These are phyloP conservation scores for Acanthornis magna DNA, from an alignment of 2,797 vertebrate species.

Conservation along the genomic window DNA sequence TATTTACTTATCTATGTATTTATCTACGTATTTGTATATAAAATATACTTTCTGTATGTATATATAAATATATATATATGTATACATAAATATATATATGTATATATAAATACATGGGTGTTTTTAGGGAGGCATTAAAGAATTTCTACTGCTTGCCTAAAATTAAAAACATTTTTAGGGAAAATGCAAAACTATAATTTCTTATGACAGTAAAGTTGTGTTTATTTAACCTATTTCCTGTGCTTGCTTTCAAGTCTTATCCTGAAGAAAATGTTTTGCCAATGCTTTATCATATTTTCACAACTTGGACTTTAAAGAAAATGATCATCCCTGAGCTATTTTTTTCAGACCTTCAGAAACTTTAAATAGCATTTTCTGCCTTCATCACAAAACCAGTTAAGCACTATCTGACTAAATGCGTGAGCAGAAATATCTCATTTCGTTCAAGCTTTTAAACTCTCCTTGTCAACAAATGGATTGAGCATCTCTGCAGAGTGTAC, in stretches of 20 bases:
- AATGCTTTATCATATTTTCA: neutral
- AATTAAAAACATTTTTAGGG: neutral
- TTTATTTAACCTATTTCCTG: constrained; percentile 46
- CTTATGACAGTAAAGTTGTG: neutral
- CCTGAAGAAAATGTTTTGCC: constrained; percentile 9
- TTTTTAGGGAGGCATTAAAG: neutral
- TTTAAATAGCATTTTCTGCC: constrained; percentile 26
- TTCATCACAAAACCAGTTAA: neutral
- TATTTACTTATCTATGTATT: neutral
- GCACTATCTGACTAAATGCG: neutral
- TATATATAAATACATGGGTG: neutral
- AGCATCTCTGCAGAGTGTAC: constrained; percentile 13
- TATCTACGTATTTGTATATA: neutral
- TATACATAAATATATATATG: neutral
- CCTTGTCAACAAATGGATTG: constrained; percentile 43
- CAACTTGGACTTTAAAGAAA: constrained; percentile 45
- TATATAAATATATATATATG: neutral
- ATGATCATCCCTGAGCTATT: neutral
- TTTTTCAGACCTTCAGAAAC: neutral
- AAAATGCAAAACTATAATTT: neutral
- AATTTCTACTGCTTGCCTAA: neutral
- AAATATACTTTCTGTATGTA: neutral
- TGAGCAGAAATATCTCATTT: constrained; percentile 33
- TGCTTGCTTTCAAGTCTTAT: constrained; percentile 30
- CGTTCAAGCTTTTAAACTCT: constrained; percentile 35